phyloP scores from a whole-genome alignment of 2,888 invertebrate species.

The Apotomis capreana region DNA sequence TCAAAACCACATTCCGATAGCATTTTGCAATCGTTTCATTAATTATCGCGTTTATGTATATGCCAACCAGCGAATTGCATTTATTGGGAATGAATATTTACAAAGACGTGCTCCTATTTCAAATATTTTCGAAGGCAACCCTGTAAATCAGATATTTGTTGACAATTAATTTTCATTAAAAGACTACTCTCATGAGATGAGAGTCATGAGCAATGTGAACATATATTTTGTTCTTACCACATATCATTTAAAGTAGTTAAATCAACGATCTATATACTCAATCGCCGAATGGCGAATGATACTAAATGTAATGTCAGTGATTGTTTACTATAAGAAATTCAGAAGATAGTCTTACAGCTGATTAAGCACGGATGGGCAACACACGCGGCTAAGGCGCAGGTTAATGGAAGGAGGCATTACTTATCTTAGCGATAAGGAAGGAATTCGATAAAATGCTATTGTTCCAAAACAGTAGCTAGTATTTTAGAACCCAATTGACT shows the following conservation, averaged over 20 bases:
- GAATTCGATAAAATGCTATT: slow-evolving; percentile 38
- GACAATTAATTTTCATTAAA: no score
- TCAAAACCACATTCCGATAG: slow-evolving; percentile 20
- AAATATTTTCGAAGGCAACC: no score
- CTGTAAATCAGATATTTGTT: no score
- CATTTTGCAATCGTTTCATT: background rate
- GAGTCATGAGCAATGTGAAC: no score
- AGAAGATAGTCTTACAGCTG: background rate
- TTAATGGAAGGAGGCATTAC: slow-evolving; percentile 58
- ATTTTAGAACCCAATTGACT: slow-evolving; percentile 17
- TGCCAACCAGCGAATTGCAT: background rate
- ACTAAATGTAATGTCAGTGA: no score
- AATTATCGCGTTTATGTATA: background rate
- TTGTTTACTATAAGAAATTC: background rate
- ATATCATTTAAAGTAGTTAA: no score
- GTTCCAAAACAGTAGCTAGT: slow-evolving; percentile 17
- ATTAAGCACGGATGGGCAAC: slow-evolving; percentile 18
- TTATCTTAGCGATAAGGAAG: slow-evolving; percentile 38
- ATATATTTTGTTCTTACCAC: no score
- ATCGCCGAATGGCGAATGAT: no score
- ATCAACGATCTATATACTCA: no score
- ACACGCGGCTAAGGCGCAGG: slow-evolving; percentile 37
- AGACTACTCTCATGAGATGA: no score
- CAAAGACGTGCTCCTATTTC: no score
- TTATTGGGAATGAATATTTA: background rate